Conservation (phyloP, 2,888 invertebrate genomes). For the Rhagium mordax region DNA sequence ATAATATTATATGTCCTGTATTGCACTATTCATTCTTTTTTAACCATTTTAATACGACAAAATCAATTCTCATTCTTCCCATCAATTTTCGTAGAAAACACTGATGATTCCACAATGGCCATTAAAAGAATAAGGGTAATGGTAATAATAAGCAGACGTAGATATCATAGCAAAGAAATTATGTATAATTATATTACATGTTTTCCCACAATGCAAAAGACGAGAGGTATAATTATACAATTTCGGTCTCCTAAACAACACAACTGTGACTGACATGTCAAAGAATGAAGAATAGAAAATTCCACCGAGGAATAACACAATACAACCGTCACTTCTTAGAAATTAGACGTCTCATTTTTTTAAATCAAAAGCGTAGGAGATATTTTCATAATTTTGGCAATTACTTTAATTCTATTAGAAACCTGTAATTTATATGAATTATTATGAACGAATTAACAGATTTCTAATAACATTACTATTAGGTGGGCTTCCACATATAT, state of each 20-base stretch:
- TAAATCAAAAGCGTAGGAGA: constrained; percentile 2
- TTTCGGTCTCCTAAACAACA: constrained; percentile 4
- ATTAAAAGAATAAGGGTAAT: not conserved
- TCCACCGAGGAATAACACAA: constrained; percentile 2
- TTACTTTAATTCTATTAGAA: constrained; percentile 8
- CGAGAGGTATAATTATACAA: constrained; percentile 17
- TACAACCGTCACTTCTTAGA: constrained; percentile 7
- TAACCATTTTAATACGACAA: too few species aligned
- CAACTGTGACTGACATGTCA: constrained; percentile 19
- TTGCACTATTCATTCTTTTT: too few species aligned
- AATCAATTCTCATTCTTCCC: too few species aligned
- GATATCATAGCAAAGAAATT: constrained; percentile 16
- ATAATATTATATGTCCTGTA: too few species aligned
- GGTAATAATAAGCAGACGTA: not conserved
- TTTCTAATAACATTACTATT: not conserved
- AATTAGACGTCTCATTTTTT: constrained; percentile 6
- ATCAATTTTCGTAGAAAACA: not conserved
- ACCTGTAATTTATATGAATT: constrained; percentile 9
- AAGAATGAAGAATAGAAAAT: constrained; percentile 14
- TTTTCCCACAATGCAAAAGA: constrained; percentile 16
- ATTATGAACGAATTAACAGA: not conserved
- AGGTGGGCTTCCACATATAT: not conserved
- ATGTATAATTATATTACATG: constrained; percentile 10
- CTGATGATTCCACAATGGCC: not conserved
- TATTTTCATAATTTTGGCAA: constrained; percentile 9